Percentiles rank a stretch among this genome's conserved stretches.
phyloP scores from a whole-genome alignment of 2,113 vertebrate genomes.

The Lamprotornis superbus region DNA sequence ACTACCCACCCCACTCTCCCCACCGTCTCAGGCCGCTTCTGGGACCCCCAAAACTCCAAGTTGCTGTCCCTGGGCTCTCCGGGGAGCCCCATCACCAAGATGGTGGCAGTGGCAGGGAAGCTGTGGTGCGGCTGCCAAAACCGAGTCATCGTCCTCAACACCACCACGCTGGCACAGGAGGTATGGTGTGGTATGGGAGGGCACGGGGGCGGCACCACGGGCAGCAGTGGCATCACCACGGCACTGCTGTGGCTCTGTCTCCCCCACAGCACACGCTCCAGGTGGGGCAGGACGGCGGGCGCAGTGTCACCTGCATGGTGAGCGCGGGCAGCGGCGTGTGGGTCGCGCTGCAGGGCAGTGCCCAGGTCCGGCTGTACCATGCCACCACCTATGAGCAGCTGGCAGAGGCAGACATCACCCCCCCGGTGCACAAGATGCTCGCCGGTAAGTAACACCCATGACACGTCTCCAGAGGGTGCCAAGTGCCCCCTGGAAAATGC shows the following conservation, averaged over 20 bases:
- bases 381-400: slow-evolving; percentile 89
- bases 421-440: slow-evolving; percentile 97
- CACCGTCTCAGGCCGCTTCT: slow-evolving; percentile 86
- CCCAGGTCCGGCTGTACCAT: slow-evolving; percentile 93
- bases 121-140: slow-evolving; percentile 98
- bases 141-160: slow-evolving; percentile 87
- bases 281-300: slow-evolving; percentile 87
- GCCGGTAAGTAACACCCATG: slow-evolving; percentile 76
- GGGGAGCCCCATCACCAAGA: slow-evolving; percentile 90
- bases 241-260: neutral
- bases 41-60: slow-evolving; percentile 95
- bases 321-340: slow-evolving; percentile 88
- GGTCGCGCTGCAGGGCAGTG: slow-evolving; percentile 91
- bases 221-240: fast-evolving
- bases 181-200: neutral
- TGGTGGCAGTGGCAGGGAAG: slow-evolving; percentile 90
- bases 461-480: fast-evolving
- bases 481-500: fast-evolving
- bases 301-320: slow-evolving; percentile 93
- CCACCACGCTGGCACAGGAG: slow-evolving; percentile 86
- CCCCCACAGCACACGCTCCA: slow-evolving; percentile 83
- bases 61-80: slow-evolving; percentile 84
- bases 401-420: slow-evolving; percentile 91
- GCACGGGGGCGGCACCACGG: fast-evolving
- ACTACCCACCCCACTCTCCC: neutral